These are phyloP conservation scores for Oreonectes daqikongensis DNA, from an alignment of 2,797 vertebrate genomes.

Conservation along the genomic window DNA sequence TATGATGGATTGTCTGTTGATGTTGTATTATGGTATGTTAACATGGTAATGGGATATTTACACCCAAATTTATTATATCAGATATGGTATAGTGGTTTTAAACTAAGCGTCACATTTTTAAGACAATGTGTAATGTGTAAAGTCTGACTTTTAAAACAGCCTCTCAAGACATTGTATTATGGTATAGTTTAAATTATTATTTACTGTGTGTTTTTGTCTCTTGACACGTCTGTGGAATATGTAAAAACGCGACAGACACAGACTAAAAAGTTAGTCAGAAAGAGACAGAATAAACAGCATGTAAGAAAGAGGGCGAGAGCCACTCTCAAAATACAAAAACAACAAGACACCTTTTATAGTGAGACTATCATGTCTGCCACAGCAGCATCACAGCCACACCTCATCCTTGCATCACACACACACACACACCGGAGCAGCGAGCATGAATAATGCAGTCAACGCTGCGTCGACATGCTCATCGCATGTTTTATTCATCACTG, in stretches of 20 bases:
- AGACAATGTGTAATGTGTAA: neutral
- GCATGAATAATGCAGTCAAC: constrained; percentile 63
- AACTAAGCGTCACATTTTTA: neutral
- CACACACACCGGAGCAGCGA: constrained; percentile 46
- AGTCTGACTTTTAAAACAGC: neutral
- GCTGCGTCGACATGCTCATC: constrained; percentile 67
- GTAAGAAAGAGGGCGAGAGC: neutral
- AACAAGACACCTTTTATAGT: neutral
- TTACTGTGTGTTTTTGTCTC: no score
- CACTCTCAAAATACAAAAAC: neutral
- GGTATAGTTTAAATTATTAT: no score
- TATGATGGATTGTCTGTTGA: constrained; percentile 16
- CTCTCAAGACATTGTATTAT: neutral
- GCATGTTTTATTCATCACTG: constrained; percentile 78
- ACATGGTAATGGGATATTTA: constrained; percentile 1
- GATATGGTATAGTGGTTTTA: neutral
- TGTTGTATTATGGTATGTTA: no score
- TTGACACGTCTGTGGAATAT: neutral
- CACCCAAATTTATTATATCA: neutral
- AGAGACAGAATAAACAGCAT: neutral
- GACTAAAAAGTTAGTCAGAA: neutral
- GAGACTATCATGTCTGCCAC: neutral
- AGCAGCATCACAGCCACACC: constrained; percentile 43
- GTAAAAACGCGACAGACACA: neutral
- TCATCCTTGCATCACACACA: constrained; percentile 39